Evolutionary conservation across 2,797 vertebrate genomes (phyloP), one percentile per base, ranked within the genome.

Genomic region (Pipistrellus nathusii): DNA sequence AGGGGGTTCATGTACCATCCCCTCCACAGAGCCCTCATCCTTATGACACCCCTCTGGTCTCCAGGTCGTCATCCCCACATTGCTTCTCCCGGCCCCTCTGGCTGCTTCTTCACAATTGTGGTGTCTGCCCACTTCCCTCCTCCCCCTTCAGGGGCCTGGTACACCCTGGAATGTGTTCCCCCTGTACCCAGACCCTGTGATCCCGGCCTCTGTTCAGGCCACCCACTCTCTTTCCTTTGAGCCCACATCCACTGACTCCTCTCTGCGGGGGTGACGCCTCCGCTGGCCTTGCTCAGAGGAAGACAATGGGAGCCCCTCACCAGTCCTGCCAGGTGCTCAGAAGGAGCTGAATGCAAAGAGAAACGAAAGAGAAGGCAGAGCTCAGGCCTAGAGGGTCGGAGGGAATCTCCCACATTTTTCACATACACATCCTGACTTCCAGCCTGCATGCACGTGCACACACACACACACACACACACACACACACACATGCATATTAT

Each of bases 241-340:
- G 23, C 62, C 55, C 10, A 0, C 17, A 44, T 48, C 72, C 7
- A n/a, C 25, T 44, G 55, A 53, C 30, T 64, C 83, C 18, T 84
- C 32, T 68, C 35, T 92, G 78, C 2, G 8, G 27, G n/a, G 30
- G 59, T 71, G 76, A 41, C 25, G 84, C 41, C 32, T 62, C 17
- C 2, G n/a, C 78, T n/a, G 76, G 64, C 71, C 85, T 71, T 91
- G 83, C 66, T 84, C 51, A 68, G 76, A 91, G 77, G 72, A 53
- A 93, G 68, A 62, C 30, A 11, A 6, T 5, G 18, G 69, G 59
- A 44, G 51, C 38, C 62, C 27, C 71, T 44, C 38, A 15, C 35
- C 57, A 71, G 41, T n/a, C 55, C 35, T 23, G 18, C 51, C 38
- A 80, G 64, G 62, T 32, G 44, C 68, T 53, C n/a, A 4, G 62